Evolutionary conservation across 2,888 invertebrate genomes (phyloP), one percentile per base, ranked within the genome.

Genomic region (Mythimna albipuncta): DNA sequence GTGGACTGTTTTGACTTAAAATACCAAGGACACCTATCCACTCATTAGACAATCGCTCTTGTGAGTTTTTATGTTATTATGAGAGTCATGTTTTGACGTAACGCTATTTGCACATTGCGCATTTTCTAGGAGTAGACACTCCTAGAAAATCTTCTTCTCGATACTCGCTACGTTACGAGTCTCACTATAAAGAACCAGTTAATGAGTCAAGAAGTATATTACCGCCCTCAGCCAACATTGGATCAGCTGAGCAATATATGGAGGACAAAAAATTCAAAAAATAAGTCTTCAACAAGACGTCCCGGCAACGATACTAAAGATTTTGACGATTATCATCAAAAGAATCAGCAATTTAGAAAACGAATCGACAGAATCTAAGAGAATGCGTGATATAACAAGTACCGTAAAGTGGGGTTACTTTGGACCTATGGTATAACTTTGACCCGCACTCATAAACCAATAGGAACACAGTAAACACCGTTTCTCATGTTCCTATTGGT

Each of bases 281-380:
- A 6, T 3, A 44, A 16, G 10, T 16, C 0, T 19, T 13, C 6
- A n/a, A 16, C 11, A 7, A 44, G 67, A 44, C 77, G 26, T 0
- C 10, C 44, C 16, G 10, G 0, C 26, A 74, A 54, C 35, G 2
- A 59, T 19, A 44, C 41, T n/a, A 59, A 19, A 19, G 11, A 13
- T n/a, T 38, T 68, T 16, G 32, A 54, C 0, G 47, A 38, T 11
- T 52, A 68, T 74, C 0, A 16, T 54, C 5, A 21, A 26, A 7
- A 68, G 35, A 52, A 26, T 74, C 38, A 11, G 77, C 10, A n/a
- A 6, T 21, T 11, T 74, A 26, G 52, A 74, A 74, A 16, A 9
- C 0, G 52, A 74, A 26, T 6, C 77, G 10, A 26, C 58, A 1
- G 16, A 54, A 2, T 44, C 68, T 6, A 73, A 26, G 9, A n/a